Conservation (phyloP, 1,140 invertebrate genomes). For the Zaprionus vittiger region DNA sequence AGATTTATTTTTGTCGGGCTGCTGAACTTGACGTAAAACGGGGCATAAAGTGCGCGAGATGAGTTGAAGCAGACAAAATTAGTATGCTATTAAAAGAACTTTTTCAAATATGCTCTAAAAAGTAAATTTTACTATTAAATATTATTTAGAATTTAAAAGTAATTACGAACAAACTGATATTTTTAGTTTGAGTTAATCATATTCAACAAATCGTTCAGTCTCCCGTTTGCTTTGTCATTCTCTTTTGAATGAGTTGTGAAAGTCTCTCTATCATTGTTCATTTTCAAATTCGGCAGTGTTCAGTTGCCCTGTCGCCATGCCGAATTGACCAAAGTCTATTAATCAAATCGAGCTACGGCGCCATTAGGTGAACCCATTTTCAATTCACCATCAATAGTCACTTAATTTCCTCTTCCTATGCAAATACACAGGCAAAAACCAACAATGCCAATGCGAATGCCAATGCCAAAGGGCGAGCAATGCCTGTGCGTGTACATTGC, state of each 20-base stretch:
- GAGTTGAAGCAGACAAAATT: too few species aligned
- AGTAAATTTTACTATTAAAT: too few species aligned
- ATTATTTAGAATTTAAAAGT: too few species aligned
- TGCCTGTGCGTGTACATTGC: conserved; percentile 40
- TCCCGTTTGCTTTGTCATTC: not conserved
- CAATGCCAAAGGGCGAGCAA: conserved; percentile 6
- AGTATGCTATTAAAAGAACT: too few species aligned
- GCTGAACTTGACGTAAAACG: not conserved
- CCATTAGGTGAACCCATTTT: conserved; percentile 18
- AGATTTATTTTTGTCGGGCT: conserved; percentile 12
- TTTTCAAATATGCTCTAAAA: too few species aligned
- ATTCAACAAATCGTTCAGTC: too few species aligned
- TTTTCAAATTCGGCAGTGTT: not conserved
- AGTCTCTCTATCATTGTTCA: not conserved
- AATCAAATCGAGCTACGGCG: conserved; percentile 31
- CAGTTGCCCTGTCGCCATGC: not conserved
- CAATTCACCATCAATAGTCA: conserved; percentile 26
- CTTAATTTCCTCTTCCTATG: conserved; percentile 45
- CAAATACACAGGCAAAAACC: not conserved
- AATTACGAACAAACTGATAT: too few species aligned
- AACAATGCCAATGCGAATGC: conserved; percentile 7
- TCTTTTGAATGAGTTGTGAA: conserved; percentile 2
- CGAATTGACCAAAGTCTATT: conserved; percentile 10
- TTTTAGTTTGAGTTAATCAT: too few species aligned
- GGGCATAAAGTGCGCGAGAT: too few species aligned